Base-by-base conservation (phyloP, 2,888 invertebrate species). In the Neocrepidodera transversa region DNA sequence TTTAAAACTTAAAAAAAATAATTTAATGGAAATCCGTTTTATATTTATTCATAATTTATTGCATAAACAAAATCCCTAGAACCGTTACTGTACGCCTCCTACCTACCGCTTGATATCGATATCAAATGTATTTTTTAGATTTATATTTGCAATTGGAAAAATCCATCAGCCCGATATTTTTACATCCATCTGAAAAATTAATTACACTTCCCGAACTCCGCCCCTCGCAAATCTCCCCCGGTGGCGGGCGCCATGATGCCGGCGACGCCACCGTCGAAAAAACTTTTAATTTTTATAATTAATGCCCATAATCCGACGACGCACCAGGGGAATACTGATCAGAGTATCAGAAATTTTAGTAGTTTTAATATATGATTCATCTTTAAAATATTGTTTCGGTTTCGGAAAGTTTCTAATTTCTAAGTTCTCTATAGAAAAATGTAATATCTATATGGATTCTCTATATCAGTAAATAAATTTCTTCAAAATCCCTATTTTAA, bases 181-280 rank as follows among this genome's bases (percentile, higher is more conserved):
- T 76, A 77, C 76, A 77, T 76, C 75, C 75, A 75, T 76, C 76
- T 78, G 76, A 76, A 78, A 78, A 77, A 78, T 78, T 78, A 78
- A 78, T 78, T 78, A 77, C 76, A 74, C 72, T 74, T 76, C 74
- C 74, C 74, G 70, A 71, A 58, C 71, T 66, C 68, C 68, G 65
- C 49, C 56, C 51, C 36, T 54, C 45, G 53, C 45, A 56, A 49
- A 43, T 59, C 57, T 64, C 63, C 61, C 51, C 49, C 45, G 45
- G 14, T 26, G 26, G 35, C 36, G 35, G 54, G 54, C 54, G 54
- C 54, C 54, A 47, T 54, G 45, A 54, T 28, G 54, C 45, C 54
- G 47, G 14, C 54, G 45, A 30, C 53, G 43, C 32, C 43, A 45
- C 49, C 57, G 53, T 40, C 49, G 45, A 58, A 68, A 67, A 68